Percentiles rank a stretch among this genome's conserved stretches.
These are phyloP conservation scores for Pterocles orientalis DNA, from an alignment of 2,113 vertebrate species.

Conservation along the genomic window DNA sequence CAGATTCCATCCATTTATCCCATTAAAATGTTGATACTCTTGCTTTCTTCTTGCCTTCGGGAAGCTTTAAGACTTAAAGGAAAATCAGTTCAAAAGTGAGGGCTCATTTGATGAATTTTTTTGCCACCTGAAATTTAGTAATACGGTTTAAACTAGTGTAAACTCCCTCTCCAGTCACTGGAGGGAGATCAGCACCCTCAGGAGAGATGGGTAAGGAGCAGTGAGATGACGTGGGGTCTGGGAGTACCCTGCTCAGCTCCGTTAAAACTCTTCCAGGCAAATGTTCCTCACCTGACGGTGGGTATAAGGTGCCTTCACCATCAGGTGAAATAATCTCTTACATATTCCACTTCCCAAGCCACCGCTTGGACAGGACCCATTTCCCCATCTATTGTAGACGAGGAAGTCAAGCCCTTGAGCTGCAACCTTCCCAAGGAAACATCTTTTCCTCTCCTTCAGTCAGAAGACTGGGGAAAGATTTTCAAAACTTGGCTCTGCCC, in stretches of 20 bases:
- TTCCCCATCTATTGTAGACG: background rate
- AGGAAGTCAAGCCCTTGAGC: background rate
- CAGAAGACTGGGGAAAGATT: background rate
- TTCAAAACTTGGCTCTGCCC: background rate
- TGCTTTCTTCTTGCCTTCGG: background rate
- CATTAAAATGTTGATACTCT: background rate
- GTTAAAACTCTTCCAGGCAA: too few relatives aligned
- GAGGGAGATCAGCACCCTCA: background rate
- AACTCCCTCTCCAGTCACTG: background rate
- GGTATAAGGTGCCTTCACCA: background rate
- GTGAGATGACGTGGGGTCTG: background rate
- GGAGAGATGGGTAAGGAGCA: background rate
- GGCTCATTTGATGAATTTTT: background rate
- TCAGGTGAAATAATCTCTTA: background rate
- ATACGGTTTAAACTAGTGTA: background rate
- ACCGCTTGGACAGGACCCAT: accelerated
- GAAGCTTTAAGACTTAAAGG: background rate
- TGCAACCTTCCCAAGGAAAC: background rate
- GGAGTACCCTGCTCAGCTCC: background rate
- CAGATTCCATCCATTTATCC: background rate
- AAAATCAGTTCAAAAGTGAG: background rate
- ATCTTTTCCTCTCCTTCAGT: background rate
- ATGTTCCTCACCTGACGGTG: background rate
- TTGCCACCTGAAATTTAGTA: background rate
- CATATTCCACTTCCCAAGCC: background rate